Conservation (phyloP, 2,113 vertebrate genomes). For the Gnathonemus longibarbis region DNA sequence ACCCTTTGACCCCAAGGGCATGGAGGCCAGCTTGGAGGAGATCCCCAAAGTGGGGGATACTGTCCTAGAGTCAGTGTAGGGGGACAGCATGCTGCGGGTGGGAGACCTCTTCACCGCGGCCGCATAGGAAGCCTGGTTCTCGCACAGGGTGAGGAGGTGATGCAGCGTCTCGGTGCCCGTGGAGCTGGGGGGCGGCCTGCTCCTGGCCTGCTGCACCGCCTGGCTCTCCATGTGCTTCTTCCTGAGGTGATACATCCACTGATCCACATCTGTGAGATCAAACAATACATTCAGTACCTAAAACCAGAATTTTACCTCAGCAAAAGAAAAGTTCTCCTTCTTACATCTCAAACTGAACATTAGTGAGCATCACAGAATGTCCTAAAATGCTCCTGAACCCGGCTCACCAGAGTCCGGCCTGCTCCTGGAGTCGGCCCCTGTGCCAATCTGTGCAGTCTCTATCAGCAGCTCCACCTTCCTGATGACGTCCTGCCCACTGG, state of each 20-base stretch:
- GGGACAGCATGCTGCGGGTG: constrained; percentile 43
- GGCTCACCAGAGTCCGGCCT: constrained; percentile 71
- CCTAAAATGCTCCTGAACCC: not conserved
- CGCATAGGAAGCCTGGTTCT: constrained; percentile 76
- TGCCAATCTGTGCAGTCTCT: constrained; percentile 58
- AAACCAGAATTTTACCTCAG: not conserved
- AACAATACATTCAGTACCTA: not conserved
- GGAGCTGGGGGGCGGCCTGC: constrained; percentile 47
- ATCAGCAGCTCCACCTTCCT: constrained; percentile 78
- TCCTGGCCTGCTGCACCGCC: constrained; percentile 47
- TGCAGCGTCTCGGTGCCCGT: constrained; percentile 64
- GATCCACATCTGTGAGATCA: constrained; percentile 53
- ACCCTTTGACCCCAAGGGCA: constrained; percentile 84
- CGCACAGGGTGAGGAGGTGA: constrained; percentile 71
- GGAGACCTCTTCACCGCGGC: constrained; percentile 76
- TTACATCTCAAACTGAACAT: not conserved
- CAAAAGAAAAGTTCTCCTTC: not conserved
- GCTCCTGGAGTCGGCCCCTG: constrained; percentile 60
- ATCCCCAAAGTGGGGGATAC: constrained; percentile 73
- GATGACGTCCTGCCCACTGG: constrained; percentile 70
- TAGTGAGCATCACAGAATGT: not conserved
- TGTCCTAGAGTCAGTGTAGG: constrained; percentile 72
- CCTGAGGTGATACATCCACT: constrained; percentile 73
- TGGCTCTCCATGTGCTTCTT: constrained; percentile 64
- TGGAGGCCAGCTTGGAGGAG: constrained; percentile 65